These are phyloP conservation scores for Lathamus discolor DNA, from an alignment of 2,113 vertebrate species.

Conservation along the genomic window DNA sequence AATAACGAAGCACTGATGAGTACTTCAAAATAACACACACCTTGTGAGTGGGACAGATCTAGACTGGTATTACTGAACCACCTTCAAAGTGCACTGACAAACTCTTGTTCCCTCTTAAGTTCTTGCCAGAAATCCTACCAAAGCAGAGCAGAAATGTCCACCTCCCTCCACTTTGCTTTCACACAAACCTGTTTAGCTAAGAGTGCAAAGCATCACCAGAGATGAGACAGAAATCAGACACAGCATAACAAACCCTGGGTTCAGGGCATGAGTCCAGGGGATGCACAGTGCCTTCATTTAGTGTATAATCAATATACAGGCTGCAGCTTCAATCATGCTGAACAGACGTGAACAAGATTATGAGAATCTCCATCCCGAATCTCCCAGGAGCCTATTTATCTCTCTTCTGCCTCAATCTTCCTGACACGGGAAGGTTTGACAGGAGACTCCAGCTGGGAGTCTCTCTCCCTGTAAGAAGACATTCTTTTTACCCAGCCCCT, in stretches of 20 bases:
- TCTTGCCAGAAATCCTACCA: neutral
- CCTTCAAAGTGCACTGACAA: neutral
- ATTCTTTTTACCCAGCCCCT: neutral
- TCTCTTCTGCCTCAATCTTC: neutral
- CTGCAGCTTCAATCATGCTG: slow-evolving; percentile 17
- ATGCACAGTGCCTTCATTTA: slow-evolving; percentile 34
- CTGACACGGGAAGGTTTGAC: neutral
- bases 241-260: neutral
- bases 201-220: neutral
- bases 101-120: neutral
- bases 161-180: neutral
- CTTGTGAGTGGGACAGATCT: neutral
- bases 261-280: neutral
- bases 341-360: neutral
- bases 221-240: neutral
- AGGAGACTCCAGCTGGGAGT: neutral
- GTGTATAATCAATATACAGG: neutral
- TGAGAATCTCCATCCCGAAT: neutral
- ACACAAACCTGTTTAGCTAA: neutral
- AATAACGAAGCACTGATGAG: neutral
- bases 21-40: neutral
- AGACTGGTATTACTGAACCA: neutral
- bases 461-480: neutral
- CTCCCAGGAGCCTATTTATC: slow-evolving; percentile 42
- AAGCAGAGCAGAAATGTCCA: neutral